Evolutionary conservation across 1,140 invertebrate species (phyloP).

Genomic region (Maniola jurtina): DNA sequence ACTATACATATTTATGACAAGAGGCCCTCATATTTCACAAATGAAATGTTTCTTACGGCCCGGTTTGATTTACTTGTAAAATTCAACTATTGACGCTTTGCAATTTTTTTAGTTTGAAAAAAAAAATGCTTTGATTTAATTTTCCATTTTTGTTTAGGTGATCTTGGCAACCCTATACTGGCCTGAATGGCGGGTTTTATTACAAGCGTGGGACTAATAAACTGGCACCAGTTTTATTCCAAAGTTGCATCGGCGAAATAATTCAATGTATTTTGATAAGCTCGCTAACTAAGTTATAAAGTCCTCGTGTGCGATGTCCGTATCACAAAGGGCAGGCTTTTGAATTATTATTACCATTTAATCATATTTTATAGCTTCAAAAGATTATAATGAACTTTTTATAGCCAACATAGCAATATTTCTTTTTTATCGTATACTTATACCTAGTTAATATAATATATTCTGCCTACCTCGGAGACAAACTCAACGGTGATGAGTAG

Average conservation of each 20-base stretch:
- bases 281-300: slow-evolving; percentile 33
- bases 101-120: not conserved
- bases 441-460: too few species aligned
- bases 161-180: slow-evolving; percentile 33
- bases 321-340: not conserved
- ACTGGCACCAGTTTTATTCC: slow-evolving; percentile 46
- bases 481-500: too few species aligned
- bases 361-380: not conserved
- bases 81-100: too few species aligned
- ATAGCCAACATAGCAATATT: too few species aligned
- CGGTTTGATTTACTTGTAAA: too few species aligned
- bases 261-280: slow-evolving; percentile 54
- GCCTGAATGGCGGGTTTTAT: slow-evolving; percentile 42
- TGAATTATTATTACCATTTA: not conserved
- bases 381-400: too few species aligned
- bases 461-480: too few species aligned
- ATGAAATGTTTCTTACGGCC: too few species aligned
- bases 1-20: not conserved
- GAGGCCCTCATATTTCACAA: too few species aligned
- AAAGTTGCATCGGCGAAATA: slow-evolving; percentile 54
- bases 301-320: not conserved
- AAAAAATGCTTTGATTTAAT: slow-evolving; percentile 1
- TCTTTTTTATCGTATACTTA: too few species aligned
- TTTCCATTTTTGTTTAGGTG: slow-evolving; percentile 15
- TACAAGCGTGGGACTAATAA: slow-evolving; percentile 56